Percentiles rank a stretch among this genome's conserved stretches.
These are phyloP conservation scores for Malurus leucopterus DNA, from an alignment of 2,797 vertebrate genomes.

Conservation along the genomic window DNA sequence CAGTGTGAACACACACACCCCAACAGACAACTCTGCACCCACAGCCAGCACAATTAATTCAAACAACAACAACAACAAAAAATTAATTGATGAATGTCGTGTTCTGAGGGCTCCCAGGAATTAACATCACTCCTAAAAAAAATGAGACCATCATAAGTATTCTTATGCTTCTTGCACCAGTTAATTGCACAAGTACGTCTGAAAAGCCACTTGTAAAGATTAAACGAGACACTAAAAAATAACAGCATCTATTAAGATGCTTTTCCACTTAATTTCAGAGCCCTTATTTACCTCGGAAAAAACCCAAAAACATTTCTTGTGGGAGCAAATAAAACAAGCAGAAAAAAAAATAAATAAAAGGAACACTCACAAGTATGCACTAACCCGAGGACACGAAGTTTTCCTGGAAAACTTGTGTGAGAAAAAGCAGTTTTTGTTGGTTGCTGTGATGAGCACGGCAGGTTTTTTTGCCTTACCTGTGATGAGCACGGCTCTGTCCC, in stretches of 20 bases:
- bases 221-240: constrained; percentile 15
- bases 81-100: neutral
- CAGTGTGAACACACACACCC: fast-evolving
- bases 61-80: constrained; percentile 12
- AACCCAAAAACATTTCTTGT: neutral
- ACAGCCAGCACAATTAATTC: neutral
- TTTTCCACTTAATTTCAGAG: constrained; percentile 15
- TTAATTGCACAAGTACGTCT: constrained; percentile 1
- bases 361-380: neutral
- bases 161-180: neutral
- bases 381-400: neutral
- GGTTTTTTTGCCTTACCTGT: constrained; percentile 70
- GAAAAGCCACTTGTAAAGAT: constrained; percentile 37
- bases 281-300: neutral
- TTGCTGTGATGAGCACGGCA: fast-evolving
- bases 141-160: neutral
- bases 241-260: neutral
- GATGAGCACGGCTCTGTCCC: constrained; percentile 67
- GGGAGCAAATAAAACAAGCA: neutral
- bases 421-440: neutral
- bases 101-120: neutral
- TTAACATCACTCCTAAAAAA: neutral
- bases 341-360: neutral
- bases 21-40: neutral
- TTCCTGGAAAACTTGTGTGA: neutral